Conservation (phyloP, 2,113 vertebrate species). For the Paramisgurnus dabryanus region DNA sequence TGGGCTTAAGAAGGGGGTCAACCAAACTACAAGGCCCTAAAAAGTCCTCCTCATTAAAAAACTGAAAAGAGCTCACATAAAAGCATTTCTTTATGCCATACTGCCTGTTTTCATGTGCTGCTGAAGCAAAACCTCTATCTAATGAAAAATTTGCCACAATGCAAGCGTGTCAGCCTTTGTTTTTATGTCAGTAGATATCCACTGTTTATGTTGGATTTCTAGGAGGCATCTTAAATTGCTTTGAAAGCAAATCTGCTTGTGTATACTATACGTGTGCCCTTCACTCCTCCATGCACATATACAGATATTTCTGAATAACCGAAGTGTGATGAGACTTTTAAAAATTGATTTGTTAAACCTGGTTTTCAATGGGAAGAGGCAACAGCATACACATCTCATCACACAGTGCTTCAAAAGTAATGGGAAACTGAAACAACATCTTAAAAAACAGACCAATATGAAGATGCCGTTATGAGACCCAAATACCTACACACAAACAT, state of each 20-base stretch:
- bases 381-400: conserved; percentile 26
- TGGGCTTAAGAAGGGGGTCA: conserved; percentile 67
- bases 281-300: not conserved
- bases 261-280: not conserved
- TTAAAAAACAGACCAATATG: not conserved
- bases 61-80: conserved; percentile 36
- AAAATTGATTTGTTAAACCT: conserved; percentile 1
- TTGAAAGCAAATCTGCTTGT: conserved; percentile 1
- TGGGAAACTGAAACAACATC: not conserved
- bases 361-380: not conserved
- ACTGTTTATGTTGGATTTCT: conserved; percentile 11
- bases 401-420: conserved; percentile 23
- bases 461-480: too few relatives aligned
- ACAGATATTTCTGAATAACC: conserved; percentile 27
- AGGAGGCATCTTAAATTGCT: conserved; percentile 7
- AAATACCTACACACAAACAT: not conserved
- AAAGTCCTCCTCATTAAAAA: conserved; percentile 78
- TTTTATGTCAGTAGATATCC: not conserved
- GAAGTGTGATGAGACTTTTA: not conserved
- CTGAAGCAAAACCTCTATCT: not conserved
- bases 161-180: not conserved
- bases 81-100: conserved; percentile 8
- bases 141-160: conserved; percentile 15
- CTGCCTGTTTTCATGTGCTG: not conserved
- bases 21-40: conserved; percentile 68